Base-by-base conservation (phyloP, 2,113 vertebrate species). In the Psittacula cyanocephala region DNA sequence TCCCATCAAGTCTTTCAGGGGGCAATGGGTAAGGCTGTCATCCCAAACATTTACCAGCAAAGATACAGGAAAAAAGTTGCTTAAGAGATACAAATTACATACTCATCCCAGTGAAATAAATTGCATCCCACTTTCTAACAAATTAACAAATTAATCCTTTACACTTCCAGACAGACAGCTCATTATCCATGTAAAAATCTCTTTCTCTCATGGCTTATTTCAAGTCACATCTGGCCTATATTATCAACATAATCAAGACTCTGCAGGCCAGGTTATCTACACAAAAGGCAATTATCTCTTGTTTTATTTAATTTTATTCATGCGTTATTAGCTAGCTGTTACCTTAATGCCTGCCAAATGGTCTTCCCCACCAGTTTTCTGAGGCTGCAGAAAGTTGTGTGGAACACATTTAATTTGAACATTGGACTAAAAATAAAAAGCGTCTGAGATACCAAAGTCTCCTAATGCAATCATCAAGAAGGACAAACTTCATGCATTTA, bases 181-280 rank as follows among this genome's bases (percentile, higher is more conserved):
- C 43, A 71, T 68, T 90, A 86, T 37, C 72, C 57, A 64, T 17
- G 15, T 3, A 82, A 78, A 79, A 68, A 79, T 65, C 29, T 39
- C 53, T 27, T 52, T 59, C 64, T 69, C n/a, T 68, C 72, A 37
- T 13, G 23, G 82, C 31, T 94, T 90, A 81, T 79, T 93, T 83
- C 86, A 84, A 88, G 46, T 74, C 78, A 90, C 91, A 95, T 92
- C 92, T 96, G 88, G 77, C 77, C 83, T 81, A 14, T 17, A 92
- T 62, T 93, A 86, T 44, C 52, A 72, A 69, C 39, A 76, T 60
- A 86, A 92, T 65, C 28, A 79, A 69, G 49, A 79, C 59, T 81
- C 74, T 24, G 37, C n/a, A 57, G 57, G 17, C 77, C 52, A 91
- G 77, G 69, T 96, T 92, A 96, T 89, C 90, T 44, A 92, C 76